Base-by-base conservation (phyloP, 1,140 invertebrate species). In the Caenorhabditis inopinata region DNA sequence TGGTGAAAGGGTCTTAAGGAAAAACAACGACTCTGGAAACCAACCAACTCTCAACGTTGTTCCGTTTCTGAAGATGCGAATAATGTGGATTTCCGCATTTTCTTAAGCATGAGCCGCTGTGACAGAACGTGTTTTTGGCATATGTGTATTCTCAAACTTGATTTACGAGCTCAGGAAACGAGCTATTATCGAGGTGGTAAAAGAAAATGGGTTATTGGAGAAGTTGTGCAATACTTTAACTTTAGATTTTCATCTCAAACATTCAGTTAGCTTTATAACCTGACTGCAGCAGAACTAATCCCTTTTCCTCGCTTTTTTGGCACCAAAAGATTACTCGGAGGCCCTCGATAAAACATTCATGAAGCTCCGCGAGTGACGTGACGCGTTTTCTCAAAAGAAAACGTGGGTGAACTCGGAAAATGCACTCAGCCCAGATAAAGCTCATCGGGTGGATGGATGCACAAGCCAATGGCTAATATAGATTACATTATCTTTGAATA, bases 301-400 rank as follows among this genome's bases (percentile, higher is more conserved):
- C 32, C 21, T 42, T 42, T 2, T 42, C 23, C 21, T 16, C 53
- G n/a, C n/a, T 38, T 2, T 42, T 42, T 42, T 14, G 38, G 14
- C 38, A 42, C 38, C 6, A 42, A 68, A 42, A 25, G 58, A 23
- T 68, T 68, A 68, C 58, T 38, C 7, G 32, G 58, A 2, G 32
- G 32, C 38, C 58, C 32, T 58, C 27, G 16, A 38, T 68, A 18
- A 68, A 68, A 68, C 58, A 68, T 68, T 68, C 32, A 68, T 68
- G n/a, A 42, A 38, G 27, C 0, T 11, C 4, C 16, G n/a, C 12
- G 58, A 12, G 58, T 42, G 58, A 21, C 25, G n/a, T 14, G 32
- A 38, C n/a, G 25, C 12, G 14, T 38, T 29, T 32, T 12, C 38
- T 21, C 9, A 38, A 68, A 38, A 68, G 16, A 68, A 16, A 29